These are phyloP conservation scores for Chrysocyon brachyurus DNA, from an alignment of 2,797 vertebrate genomes.

Conservation along the genomic window DNA sequence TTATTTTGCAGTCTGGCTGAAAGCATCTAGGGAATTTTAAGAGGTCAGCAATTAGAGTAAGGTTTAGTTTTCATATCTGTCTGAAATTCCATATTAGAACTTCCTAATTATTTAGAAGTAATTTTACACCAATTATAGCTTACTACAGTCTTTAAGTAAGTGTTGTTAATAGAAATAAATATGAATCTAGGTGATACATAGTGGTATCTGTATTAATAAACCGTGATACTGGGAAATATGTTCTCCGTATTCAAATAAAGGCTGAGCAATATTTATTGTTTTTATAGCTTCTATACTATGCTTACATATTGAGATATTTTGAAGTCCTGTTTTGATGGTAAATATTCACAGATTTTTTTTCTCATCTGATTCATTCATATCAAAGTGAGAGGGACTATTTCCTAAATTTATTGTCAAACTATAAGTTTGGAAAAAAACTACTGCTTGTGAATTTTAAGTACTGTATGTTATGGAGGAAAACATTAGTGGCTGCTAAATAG, in stretches of 20 bases:
- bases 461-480: neutral
- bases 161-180: neutral
- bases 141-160: neutral
- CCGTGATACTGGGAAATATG: neutral
- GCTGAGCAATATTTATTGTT: neutral
- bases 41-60: constrained; percentile 7
- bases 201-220: neutral
- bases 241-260: neutral
- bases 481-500: neutral
- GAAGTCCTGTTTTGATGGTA: neutral
- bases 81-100: neutral
- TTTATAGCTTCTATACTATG: neutral
- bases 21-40: neutral
- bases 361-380: constrained; percentile 9
- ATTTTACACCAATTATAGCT: neutral
- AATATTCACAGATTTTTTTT: neutral
- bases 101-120: neutral
- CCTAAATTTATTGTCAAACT: neutral
- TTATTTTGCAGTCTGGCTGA: constrained; percentile 1
- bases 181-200: neutral
- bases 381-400: neutral
- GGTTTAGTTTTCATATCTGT: constrained; percentile 9
- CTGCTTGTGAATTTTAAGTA: constrained; percentile 3
- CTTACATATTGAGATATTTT: neutral
- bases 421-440: neutral